Conservation (phyloP, 2,797 vertebrate genomes). For the Neosilurus hyrtlii region DNA sequence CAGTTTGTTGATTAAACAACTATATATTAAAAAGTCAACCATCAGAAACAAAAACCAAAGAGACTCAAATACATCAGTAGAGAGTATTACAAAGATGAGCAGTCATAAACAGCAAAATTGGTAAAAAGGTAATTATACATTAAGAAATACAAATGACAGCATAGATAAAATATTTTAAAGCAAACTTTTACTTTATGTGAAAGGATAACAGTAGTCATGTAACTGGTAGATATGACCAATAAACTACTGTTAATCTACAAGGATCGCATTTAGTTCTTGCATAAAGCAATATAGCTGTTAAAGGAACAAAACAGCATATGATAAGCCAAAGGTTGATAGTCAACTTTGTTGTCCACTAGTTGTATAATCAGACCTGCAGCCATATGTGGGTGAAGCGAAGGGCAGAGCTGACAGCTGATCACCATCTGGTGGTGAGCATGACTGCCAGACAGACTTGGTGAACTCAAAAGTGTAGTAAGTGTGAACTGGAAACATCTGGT, state of each 20-base stretch:
- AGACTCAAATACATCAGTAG: not conserved
- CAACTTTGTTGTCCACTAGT: too few species aligned
- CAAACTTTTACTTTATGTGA: too few species aligned
- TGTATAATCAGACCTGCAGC: too few species aligned
- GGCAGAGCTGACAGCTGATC: too few species aligned
- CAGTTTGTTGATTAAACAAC: not conserved
- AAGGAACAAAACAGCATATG: slow-evolving; percentile 28
- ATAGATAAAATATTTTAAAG: not conserved
- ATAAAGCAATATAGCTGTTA: slow-evolving; percentile 21
- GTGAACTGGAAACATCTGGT: too few species aligned
- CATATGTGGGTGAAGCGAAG: too few species aligned
- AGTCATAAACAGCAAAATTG: not conserved
- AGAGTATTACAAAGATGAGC: not conserved
- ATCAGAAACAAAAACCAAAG: not conserved
- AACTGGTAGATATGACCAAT: not conserved
- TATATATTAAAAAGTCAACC: not conserved
- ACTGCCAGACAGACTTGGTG: too few species aligned
- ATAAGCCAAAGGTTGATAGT: too few species aligned
- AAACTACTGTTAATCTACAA: not conserved
- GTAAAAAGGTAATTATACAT: slow-evolving; percentile 6
- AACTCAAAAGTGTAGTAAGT: too few species aligned
- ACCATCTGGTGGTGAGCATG: too few species aligned
- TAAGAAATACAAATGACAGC: not conserved
- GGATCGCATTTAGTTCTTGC: not conserved
- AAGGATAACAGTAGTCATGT: too few species aligned